phyloP scores from a whole-genome alignment of 2,888 invertebrate genomes.

The Slavum lentiscoides region DNA sequence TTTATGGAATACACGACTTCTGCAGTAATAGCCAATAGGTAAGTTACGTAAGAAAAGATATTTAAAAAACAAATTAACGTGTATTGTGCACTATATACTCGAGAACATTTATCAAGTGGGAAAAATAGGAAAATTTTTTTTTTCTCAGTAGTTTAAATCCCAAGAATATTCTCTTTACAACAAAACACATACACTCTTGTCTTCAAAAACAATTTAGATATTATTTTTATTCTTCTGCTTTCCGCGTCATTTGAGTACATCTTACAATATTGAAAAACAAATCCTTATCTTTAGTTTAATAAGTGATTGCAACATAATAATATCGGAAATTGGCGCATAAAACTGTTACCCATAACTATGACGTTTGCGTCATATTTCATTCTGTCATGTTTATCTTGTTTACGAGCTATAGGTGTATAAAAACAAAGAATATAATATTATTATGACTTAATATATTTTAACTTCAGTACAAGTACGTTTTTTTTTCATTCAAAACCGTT shows the following conservation, averaged over 20 bases:
- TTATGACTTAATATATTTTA: conserved; percentile 13
- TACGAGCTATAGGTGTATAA: not conserved
- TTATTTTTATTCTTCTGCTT: no score
- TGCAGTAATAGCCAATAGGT: no score
- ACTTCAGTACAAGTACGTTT: not conserved
- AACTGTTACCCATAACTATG: conserved; percentile 3
- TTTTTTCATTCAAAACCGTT: not conserved
- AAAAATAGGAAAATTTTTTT: not conserved
- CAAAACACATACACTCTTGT: no score
- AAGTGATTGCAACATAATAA: not conserved
- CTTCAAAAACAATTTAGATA: no score
- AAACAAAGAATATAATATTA: conserved; percentile 18
- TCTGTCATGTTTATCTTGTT: not conserved
- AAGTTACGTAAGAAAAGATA: not conserved
- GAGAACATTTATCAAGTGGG: not conserved
- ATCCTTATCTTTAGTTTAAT: not conserved
- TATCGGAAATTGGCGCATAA: not conserved
- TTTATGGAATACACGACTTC: no score
- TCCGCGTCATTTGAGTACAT: no score
- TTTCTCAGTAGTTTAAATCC: no score
- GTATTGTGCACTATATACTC: not conserved
- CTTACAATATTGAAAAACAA: no score
- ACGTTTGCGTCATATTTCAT: conserved; percentile 19
- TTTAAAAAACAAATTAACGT: not conserved
- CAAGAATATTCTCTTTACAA: no score